A percentile compares a stretch with the other conserved stretches of the same genome.
Evolutionary conservation across 2,888 invertebrate species (phyloP).

Genomic region (Phengaris alcon): DNA sequence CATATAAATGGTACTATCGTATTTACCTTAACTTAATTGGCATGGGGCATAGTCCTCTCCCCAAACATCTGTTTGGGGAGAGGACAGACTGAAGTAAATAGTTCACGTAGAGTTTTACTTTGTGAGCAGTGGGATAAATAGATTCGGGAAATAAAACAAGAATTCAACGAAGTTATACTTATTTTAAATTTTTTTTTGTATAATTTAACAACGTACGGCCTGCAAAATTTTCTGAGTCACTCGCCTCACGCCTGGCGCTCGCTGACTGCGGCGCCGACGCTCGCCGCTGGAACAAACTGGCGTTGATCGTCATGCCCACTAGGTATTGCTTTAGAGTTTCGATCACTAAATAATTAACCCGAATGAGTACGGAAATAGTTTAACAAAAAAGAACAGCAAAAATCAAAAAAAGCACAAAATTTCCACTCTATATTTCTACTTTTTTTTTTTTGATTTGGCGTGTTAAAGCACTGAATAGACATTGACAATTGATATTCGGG

Average conservation of each 20-base stretch:
- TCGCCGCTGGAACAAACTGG: conserved; percentile 31
- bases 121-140: not conserved
- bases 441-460: no score
- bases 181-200: conserved; percentile 60
- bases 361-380: no score
- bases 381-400: no score
- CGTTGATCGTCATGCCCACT: not conserved
- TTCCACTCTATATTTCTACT: no score
- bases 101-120: not conserved
- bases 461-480: no score
- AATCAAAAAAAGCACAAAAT: no score
- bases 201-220: conserved; percentile 44
- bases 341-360: not conserved
- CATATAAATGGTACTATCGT: no score
- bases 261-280: conserved; percentile 35
- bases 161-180: conserved; percentile 55
- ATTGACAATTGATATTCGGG: no score
- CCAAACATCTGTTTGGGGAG: no score
- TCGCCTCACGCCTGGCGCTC: conserved; percentile 31
- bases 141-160: conserved; percentile 29
- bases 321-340: not conserved
- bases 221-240: conserved; percentile 67
- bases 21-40: no score
- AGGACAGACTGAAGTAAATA: no score
- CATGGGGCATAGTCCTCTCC: no score